Evolutionary conservation across 2,888 invertebrate species (phyloP).

Genomic region (Drosophila basisetae): DNA sequence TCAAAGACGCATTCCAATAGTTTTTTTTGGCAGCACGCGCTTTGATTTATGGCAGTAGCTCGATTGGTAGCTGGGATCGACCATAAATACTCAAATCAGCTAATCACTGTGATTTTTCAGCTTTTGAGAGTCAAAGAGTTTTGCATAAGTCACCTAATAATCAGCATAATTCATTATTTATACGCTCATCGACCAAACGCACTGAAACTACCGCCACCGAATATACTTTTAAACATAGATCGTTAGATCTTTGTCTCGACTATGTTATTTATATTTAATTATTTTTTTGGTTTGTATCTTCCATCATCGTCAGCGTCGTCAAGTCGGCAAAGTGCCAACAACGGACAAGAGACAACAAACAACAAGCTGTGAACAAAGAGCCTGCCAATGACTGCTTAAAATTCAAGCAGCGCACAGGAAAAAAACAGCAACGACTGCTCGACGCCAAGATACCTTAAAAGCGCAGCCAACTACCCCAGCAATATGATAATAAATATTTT

Average conservation of each 20-base stretch:
- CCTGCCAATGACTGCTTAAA: conserved; percentile 78
- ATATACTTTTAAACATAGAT: conserved; percentile 33
- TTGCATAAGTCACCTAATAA: conserved; percentile 77
- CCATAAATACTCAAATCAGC: conserved; percentile 61
- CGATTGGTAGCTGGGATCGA: conserved; percentile 42
- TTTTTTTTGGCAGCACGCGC: conserved; percentile 49
- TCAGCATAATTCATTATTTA: conserved; percentile 76
- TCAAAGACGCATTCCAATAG: conserved; percentile 21
- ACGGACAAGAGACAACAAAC: conserved; percentile 45
- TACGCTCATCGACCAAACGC: conserved; percentile 32
- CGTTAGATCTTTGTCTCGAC: conserved; percentile 62
- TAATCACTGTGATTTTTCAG: conserved; percentile 70
- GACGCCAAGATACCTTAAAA: conserved; percentile 26
- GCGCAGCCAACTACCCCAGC: background rate
- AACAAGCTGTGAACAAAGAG: conserved; percentile 58
- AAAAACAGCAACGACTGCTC: background rate
- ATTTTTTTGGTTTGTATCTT: conserved; percentile 24
- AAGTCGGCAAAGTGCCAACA: conserved; percentile 69
- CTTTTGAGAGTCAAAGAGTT: conserved; percentile 37
- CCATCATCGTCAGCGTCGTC: conserved; percentile 55
- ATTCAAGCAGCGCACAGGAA: conserved; percentile 55
- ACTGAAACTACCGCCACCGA: conserved; percentile 15
- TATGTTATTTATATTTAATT: background rate
- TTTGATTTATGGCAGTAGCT: conserved; percentile 61
- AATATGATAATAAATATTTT: background rate